Percentiles rank a stretch among this genome's conserved stretches.
These are phyloP conservation scores for Neogobius melanostomus DNA, from an alignment of 2,113 vertebrate genomes.

Conservation along the genomic window DNA sequence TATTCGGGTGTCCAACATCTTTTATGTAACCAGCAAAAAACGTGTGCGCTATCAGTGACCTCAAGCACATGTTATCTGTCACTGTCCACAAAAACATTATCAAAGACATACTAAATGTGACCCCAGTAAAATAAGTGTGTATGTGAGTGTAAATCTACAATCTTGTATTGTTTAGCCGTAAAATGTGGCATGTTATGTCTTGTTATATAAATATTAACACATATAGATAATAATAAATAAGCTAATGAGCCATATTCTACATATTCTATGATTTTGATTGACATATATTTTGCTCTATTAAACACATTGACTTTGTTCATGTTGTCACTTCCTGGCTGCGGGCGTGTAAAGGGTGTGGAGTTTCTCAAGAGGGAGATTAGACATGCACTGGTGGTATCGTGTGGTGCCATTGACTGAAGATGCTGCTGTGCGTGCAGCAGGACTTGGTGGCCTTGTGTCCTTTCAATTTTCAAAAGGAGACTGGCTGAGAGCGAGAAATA, in stretches of 20 bases:
- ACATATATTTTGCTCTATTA: too few relatives aligned
- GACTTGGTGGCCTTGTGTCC: conserved; percentile 14
- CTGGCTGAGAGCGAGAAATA: conserved; percentile 27
- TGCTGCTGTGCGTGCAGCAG: conserved; percentile 7
- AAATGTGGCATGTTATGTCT: too few relatives aligned
- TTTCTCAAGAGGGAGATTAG: conserved; percentile 23
- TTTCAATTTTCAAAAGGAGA: conserved; percentile 51
- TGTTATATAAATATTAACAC: too few relatives aligned
- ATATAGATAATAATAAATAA: too few relatives aligned
- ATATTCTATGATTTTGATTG: too few relatives aligned
- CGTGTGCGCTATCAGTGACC: neutral
- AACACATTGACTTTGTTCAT: neutral
- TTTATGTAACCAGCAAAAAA: neutral
- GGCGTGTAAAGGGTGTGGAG: conserved; percentile 8
- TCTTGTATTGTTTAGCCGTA: too few relatives aligned
- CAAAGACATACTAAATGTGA: too few relatives aligned
- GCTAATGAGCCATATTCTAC: too few relatives aligned
- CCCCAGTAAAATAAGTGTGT: too few relatives aligned
- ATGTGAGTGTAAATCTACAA: too few relatives aligned
- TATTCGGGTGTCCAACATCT: neutral
- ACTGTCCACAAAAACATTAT: neutral
- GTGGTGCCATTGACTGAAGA: conserved; percentile 52
- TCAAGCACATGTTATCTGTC: neutral
- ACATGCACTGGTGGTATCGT: conserved; percentile 34
- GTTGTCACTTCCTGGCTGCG: neutral